These are phyloP conservation scores for Lampris incognitus DNA, from an alignment of 2,113 vertebrate genomes.

Conservation along the genomic window DNA sequence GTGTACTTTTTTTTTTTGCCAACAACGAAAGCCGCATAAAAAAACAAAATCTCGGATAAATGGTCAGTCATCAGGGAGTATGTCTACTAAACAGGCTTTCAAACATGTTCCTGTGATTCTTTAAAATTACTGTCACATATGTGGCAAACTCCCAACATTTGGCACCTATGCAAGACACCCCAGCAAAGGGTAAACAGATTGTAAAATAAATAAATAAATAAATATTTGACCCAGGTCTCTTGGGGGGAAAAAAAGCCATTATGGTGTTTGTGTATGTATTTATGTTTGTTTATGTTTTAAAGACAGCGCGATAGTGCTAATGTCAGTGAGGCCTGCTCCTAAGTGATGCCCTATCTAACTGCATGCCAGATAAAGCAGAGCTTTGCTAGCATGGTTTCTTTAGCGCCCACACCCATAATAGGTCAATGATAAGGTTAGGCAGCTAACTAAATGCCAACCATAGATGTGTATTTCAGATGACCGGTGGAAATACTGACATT, in stretches of 20 bases:
- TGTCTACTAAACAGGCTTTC: slow-evolving; percentile 7
- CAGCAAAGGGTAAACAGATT: background rate
- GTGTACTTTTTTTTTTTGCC: too few species aligned
- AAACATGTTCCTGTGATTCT: background rate
- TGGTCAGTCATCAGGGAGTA: slow-evolving; percentile 5
- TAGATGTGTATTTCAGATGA: background rate
- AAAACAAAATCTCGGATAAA: slow-evolving; percentile 33
- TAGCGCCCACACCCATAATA: background rate
- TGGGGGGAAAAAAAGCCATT: background rate
- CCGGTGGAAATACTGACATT: background rate
- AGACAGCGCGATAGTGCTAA: background rate
- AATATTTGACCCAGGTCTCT: background rate
- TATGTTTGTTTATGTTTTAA: background rate
- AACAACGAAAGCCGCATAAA: too few species aligned
- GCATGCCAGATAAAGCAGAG: background rate
- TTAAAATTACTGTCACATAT: background rate
- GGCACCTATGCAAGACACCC: background rate
- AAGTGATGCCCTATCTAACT: background rate
- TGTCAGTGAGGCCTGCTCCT: background rate
- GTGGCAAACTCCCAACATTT: background rate
- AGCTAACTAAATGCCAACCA: background rate
- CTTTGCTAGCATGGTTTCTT: background rate
- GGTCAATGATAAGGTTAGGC: background rate
- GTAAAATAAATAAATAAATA: background rate
- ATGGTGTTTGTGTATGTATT: background rate